Conservation (phyloP, 2,888 invertebrate genomes). For the Drepanosiphum platanoidis region DNA sequence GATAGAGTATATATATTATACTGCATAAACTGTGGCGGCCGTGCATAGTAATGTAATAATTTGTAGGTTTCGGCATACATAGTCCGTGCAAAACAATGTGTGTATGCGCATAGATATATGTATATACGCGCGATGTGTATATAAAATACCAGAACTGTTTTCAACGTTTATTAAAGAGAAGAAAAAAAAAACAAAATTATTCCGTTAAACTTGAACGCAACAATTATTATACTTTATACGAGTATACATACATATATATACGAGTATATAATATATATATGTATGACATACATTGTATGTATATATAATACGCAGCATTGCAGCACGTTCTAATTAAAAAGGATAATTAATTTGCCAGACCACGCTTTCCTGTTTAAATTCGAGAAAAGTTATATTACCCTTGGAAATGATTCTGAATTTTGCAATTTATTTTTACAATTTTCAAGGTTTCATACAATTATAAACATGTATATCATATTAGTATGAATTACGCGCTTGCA, state of each 20-base stretch:
- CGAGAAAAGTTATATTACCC: not conserved
- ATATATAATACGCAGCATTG: too few relatives aligned
- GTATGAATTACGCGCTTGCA: too few relatives aligned
- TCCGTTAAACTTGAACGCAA: not conserved
- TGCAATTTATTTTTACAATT: not conserved
- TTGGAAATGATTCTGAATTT: not conserved
- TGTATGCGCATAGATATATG: not conserved
- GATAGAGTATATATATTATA: not conserved
- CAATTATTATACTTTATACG: not conserved
- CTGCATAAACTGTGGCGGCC: not conserved
- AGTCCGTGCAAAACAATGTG: not conserved
- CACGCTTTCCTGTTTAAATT: not conserved
- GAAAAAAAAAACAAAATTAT: not conserved
- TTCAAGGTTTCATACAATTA: not conserved
- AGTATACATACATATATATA: not conserved
- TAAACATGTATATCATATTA: too few relatives aligned
- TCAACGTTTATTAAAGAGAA: not conserved
- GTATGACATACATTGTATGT: not conserved
- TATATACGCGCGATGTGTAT: not conserved
- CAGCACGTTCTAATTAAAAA: not conserved
- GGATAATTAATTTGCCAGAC: not conserved
- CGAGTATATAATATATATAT: not conserved
- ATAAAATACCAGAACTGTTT: constrained; percentile 4
- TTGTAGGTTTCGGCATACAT: not conserved
- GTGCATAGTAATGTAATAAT: constrained; percentile 4